These are phyloP conservation scores for Pluvialis apricaria DNA, from an alignment of 2,113 vertebrate species.

Conservation along the genomic window DNA sequence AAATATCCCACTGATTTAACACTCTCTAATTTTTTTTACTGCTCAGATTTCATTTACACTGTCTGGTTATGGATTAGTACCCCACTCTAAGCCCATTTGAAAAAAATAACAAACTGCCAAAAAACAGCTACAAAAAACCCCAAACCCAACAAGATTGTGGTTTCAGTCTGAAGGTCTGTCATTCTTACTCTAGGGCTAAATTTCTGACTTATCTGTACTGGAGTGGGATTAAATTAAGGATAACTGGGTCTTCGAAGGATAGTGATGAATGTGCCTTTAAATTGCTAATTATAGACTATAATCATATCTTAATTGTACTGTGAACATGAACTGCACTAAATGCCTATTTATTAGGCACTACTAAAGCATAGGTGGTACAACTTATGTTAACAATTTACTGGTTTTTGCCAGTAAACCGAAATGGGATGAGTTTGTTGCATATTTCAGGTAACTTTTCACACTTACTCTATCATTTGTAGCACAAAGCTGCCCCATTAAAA, in stretches of 20 bases:
- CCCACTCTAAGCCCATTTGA: neutral
- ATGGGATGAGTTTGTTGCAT: neutral
- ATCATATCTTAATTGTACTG: neutral
- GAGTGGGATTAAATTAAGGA: neutral
- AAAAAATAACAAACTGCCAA: neutral
- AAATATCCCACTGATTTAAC: neutral
- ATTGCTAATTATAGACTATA: neutral
- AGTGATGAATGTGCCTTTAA: neutral
- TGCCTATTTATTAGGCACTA: neutral
- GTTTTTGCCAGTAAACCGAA: neutral
- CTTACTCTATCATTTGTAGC: neutral
- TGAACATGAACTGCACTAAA: neutral
- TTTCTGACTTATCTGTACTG: neutral
- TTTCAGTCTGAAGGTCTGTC: neutral
- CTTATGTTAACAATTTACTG: neutral
- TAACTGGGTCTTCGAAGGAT: neutral
- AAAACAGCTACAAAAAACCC: neutral
- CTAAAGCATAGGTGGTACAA: neutral
- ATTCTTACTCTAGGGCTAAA: neutral
- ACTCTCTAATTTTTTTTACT: neutral
- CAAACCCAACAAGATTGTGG: fast-evolving
- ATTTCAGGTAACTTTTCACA: neutral
- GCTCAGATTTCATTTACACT: neutral
- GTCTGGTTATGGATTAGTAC: neutral
- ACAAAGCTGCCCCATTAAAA: neutral